Percentiles rank a stretch among this genome's conserved stretches.
Evolutionary conservation across 2,888 invertebrate species (phyloP).

Genomic region (Dynastes maya): DNA sequence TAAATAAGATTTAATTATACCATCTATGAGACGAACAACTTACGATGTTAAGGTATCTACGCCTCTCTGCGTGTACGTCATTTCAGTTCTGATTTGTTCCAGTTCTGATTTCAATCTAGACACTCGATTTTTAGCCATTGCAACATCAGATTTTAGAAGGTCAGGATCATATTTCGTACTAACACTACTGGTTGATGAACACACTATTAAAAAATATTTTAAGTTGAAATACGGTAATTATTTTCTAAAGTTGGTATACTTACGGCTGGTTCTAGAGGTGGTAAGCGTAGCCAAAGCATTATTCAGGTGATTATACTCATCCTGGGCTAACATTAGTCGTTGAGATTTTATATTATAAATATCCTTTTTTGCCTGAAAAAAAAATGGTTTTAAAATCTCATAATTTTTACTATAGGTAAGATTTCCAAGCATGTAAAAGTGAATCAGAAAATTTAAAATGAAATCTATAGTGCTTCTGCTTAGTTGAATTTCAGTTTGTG

Average conservation of each 20-base stretch:
- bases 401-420: no score
- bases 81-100: conserved; percentile 92
- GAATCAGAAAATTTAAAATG: no score
- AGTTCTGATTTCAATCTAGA: conserved; percentile 91
- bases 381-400: conserved; percentile 51
- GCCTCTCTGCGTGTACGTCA: conserved; percentile 92
- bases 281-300: conserved; percentile 87
- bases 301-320: conserved; percentile 95
- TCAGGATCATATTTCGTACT: conserved; percentile 97
- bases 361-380: conserved; percentile 92
- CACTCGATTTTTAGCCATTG: conserved; percentile 90
- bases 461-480: no score
- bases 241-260: conserved; percentile 71
- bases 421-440: no score
- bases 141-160: conserved; percentile 91
- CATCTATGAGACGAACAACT: conserved; percentile 66
- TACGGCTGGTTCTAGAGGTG: conserved; percentile 92
- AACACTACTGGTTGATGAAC: conserved; percentile 89
- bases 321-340: conserved; percentile 92
- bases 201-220: conserved; percentile 75
- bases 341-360: conserved; percentile 97
- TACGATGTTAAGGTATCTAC: conserved; percentile 93
- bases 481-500: no score
- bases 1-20: background rate
- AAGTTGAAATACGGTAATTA: background rate